Base-by-base conservation (phyloP, 2,888 invertebrate species). In the Agrotis puta region DNA sequence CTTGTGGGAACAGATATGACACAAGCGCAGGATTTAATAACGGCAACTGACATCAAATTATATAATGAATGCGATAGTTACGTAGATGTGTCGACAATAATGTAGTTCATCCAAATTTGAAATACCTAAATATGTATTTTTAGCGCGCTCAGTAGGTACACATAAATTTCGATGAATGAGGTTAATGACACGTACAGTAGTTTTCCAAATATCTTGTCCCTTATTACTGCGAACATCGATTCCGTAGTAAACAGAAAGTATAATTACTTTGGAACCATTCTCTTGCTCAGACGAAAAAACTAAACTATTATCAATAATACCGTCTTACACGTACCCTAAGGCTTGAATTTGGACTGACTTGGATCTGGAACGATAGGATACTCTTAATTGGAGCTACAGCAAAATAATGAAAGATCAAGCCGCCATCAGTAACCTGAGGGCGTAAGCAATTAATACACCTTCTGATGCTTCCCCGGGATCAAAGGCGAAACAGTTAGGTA, bases 381-480 rank as follows among this genome's bases (percentile, higher is more conserved):
- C 45, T 22, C 20, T 33, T 59, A 48, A 58, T 54, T 74, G 16
- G 20, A 20, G 20, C 18, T 45, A 54, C 54, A 59, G 33, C 18
- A 47, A 51, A 27, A 74, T 43, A 48, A 54, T 74, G 18, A 45
- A 14, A 61, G 7, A 50, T 66, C 20, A 50, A 22, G 59, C 27
- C 47, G 53, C 27, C 53, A 63, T 54, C 51, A 69, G 56, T 22
- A 43, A 22, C n/a, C 45, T 33, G 76, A 43, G 43, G 48, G 48
- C 48, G 62, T 48, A 48, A 68, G 74, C 69, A 69, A 74, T 69
- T 74, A 76, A 76, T 69, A 58, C 22, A 63, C 53, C 53, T n/a
- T 59, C 58, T 45, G 58, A 50, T 59, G 54, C 58, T 58, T 59
- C 71, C 20, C 51, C 22, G 39, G 27, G 73, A 73, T 78, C 66